These are phyloP conservation scores for Tenebrosternarchus preto DNA, from an alignment of 2,113 vertebrate genomes.

Conservation along the genomic window DNA sequence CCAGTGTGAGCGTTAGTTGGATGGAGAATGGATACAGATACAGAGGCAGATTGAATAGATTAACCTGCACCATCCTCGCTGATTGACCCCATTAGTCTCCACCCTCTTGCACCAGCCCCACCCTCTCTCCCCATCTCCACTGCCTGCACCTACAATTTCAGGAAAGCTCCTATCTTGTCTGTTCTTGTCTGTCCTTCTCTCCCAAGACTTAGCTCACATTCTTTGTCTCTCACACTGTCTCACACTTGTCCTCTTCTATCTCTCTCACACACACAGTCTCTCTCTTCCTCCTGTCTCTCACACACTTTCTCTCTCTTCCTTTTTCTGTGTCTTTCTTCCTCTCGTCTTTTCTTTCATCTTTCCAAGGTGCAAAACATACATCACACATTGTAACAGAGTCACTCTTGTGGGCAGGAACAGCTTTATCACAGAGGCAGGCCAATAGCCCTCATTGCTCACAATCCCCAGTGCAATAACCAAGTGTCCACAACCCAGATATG, in stretches of 20 bases:
- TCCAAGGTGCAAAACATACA: no score
- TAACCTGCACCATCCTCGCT: background rate
- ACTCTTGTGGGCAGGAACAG: background rate
- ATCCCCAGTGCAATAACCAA: background rate
- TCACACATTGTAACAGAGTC: background rate
- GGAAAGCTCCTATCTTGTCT: background rate
- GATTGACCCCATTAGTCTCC: slow-evolving; percentile 13
- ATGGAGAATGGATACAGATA: background rate
- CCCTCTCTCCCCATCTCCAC: background rate
- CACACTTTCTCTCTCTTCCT: background rate
- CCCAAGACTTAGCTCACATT: background rate
- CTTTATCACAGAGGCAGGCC: background rate
- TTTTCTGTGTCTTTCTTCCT: background rate
- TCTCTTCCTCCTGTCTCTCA: background rate
- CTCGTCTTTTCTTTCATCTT: background rate
- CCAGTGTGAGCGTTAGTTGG: background rate
- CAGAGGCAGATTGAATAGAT: slow-evolving; percentile 22
- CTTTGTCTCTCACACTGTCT: no score
- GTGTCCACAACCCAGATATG: no score
- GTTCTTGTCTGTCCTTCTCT: background rate
- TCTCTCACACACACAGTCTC: no score
- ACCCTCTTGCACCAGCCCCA: background rate
- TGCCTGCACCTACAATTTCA: background rate
- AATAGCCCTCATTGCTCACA: background rate
- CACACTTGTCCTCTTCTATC: no score